Base-by-base conservation (phyloP, 1,140 invertebrate genomes). In the Tetramorium alpestre region DNA sequence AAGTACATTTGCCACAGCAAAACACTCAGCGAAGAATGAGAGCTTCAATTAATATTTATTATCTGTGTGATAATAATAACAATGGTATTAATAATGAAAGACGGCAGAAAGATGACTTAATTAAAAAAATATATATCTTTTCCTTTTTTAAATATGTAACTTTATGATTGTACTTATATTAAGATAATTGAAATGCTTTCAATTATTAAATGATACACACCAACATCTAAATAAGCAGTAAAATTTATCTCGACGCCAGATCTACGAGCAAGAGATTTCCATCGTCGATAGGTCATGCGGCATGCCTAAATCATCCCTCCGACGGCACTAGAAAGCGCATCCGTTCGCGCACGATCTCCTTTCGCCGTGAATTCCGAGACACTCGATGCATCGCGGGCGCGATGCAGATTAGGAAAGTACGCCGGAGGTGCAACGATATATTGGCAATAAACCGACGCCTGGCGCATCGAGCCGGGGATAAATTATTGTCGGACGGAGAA, bases 351-450 rank as follows among this genome's bases (percentile, higher is more conserved):
- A 38, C 78, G 78, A 75, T 84, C 54, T 73, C 56, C 80, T 73
- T 58, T 73, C 56, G 18, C 54, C 54, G 69, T 60, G 69, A 80
- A 80, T 80, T 80, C 77, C 77, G 77, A 84, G 80, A 84, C 80
- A 84, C 80, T 84, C 80, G 80, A 58, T 84, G 80, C 69, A 84
- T 84, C 80, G 80, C 44, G 54, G 13, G 80, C 69, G 69, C 69
- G 80, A 84, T 84, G 80, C 80, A 84, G 80, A 84, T 84, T 84
- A 84, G 80, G 80, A 84, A 84, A 84, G 69, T 84, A 73, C 80
- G 54, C 69, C 80, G 69, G 80, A 84, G 69, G 80, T 84, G 80
- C 69, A 58, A 75, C 80, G 80, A 84, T 84, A 84, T 84, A 84
- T 84, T 84, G 80, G 80, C 80, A 84, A 84, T 84, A 84, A 84